phyloP scores from a whole-genome alignment of 92 coral and sea anemone genomes.

The Chrysogorgia sp. region DNA sequence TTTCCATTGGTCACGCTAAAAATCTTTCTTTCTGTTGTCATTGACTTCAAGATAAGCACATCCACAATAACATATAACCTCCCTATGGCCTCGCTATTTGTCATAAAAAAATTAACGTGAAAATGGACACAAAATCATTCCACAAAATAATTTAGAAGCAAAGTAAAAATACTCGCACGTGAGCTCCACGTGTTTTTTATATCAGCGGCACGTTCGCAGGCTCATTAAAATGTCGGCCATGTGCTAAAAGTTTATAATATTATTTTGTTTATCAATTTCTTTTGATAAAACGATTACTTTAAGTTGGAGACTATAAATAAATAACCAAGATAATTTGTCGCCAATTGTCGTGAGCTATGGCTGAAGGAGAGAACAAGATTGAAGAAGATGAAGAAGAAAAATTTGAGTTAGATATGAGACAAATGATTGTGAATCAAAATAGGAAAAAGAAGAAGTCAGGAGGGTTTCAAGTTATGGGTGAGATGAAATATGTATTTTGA shows the following conservation, averaged over 20 bases:
- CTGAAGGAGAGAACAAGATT: background rate
- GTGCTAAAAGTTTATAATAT: no score
- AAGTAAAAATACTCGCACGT: no score
- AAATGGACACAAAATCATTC: no score
- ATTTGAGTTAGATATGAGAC: slow-evolving; percentile 50
- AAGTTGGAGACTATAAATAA: background rate
- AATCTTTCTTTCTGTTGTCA: no score
- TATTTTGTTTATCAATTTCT: background rate
- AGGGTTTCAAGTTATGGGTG: slow-evolving; percentile 95
- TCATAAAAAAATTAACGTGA: no score
- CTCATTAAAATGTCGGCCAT: no score
- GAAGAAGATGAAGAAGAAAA: slow-evolving; percentile 54
- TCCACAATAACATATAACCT: no score
- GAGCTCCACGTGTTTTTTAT: no score
- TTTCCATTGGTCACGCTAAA: background rate
- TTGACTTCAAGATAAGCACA: no score
- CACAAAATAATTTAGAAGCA: no score
- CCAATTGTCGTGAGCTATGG: background rate
- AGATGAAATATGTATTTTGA: background rate
- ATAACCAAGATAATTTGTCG: background rate
- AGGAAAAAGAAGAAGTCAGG: slow-evolving; percentile 86
- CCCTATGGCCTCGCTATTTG: no score
- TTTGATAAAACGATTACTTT: background rate
- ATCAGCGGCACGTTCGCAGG: no score
- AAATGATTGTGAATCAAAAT: slow-evolving; percentile 75